Percentiles rank a stretch among this genome's conserved stretches.
These are phyloP conservation scores for Morone chrysops DNA, from an alignment of 2,113 vertebrate species.

Conservation along the genomic window DNA sequence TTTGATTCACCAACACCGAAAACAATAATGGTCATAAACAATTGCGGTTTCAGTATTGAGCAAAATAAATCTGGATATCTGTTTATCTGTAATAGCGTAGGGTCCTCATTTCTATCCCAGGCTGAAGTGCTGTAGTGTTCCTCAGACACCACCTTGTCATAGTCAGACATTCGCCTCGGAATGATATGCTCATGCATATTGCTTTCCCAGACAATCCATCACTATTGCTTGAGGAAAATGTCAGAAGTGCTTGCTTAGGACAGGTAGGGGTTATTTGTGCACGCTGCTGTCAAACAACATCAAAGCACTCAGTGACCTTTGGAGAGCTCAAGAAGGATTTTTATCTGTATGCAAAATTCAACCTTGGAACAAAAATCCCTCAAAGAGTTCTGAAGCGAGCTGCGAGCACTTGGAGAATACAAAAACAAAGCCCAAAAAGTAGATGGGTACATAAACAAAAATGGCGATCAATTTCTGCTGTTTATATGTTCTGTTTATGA, in stretches of 20 bases:
- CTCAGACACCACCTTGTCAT: not conserved
- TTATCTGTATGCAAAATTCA: slow-evolving; percentile 66
- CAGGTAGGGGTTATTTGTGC: slow-evolving; percentile 62
- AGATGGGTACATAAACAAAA: slow-evolving; percentile 39
- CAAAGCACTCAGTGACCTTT: slow-evolving; percentile 73
- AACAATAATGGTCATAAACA: not conserved
- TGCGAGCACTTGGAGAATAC: not conserved
- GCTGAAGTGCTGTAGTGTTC: not conserved
- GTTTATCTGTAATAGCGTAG: not conserved
- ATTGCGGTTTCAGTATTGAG: not conserved
- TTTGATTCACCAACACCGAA: not conserved
- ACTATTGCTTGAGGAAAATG: slow-evolving; percentile 49
- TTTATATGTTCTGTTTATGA: slow-evolving; percentile 55
- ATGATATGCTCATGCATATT: slow-evolving; percentile 50
- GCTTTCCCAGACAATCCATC: slow-evolving; percentile 52
- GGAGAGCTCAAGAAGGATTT: slow-evolving; percentile 52
- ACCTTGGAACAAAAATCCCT: slow-evolving; percentile 43
- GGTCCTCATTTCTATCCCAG: not conserved
- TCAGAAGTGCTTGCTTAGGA: slow-evolving; percentile 52
- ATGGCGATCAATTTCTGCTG: slow-evolving; percentile 31
- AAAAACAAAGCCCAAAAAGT: slow-evolving; percentile 34
- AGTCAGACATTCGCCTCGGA: slow-evolving; percentile 24
- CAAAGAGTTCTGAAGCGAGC: slow-evolving; percentile 1
- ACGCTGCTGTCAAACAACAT: slow-evolving; percentile 63
- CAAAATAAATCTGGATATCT: accelerated